These are phyloP conservation scores for Pheosia gnoma DNA, from an alignment of 2,888 invertebrate genomes.

Conservation along the genomic window DNA sequence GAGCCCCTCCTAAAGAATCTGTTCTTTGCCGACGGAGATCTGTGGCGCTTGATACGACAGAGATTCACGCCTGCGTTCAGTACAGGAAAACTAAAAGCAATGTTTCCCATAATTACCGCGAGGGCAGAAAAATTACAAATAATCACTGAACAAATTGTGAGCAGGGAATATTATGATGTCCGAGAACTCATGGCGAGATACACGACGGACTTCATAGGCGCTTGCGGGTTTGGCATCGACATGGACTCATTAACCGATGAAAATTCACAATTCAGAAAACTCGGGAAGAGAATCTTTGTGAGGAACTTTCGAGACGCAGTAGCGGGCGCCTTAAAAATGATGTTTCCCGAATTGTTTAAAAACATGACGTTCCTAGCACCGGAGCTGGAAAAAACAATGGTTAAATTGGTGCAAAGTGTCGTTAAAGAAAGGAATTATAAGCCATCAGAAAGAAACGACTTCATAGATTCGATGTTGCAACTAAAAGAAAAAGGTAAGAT, in stretches of 20 bases:
- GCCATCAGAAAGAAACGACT: slow-evolving; percentile 49
- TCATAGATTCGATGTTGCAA: slow-evolving; percentile 52
- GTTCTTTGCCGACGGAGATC: slow-evolving; percentile 52
- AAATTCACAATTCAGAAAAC: slow-evolving; percentile 48
- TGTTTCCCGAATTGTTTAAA: slow-evolving; percentile 21
- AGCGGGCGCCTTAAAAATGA: slow-evolving; percentile 9
- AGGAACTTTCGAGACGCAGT: slow-evolving; percentile 7
- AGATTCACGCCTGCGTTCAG: slow-evolving; percentile 54
- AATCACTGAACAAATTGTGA: slow-evolving; percentile 20
- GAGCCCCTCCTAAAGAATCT: slow-evolving; percentile 51
- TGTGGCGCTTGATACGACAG: slow-evolving; percentile 54
- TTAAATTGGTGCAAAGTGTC: slow-evolving; percentile 28
- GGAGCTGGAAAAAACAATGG: slow-evolving; percentile 19
- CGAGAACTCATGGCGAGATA: slow-evolving; percentile 56
- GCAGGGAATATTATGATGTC: slow-evolving; percentile 38
- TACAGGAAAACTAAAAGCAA: slow-evolving; percentile 49
- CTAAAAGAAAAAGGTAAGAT: slow-evolving; percentile 43
- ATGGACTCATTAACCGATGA: slow-evolving; percentile 48
- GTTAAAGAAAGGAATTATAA: slow-evolving; percentile 44
- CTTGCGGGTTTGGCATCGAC: slow-evolving; percentile 56
- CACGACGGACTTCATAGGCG: slow-evolving; percentile 58
- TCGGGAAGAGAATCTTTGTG: slow-evolving; percentile 30
- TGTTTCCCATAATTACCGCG: slow-evolving; percentile 55
- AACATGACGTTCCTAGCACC: slow-evolving; percentile 17
- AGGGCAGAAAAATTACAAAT: slow-evolving; percentile 48